These are phyloP conservation scores for Leucoraja erinaceus DNA, from an alignment of 2,113 vertebrate genomes.

Conservation along the genomic window DNA sequence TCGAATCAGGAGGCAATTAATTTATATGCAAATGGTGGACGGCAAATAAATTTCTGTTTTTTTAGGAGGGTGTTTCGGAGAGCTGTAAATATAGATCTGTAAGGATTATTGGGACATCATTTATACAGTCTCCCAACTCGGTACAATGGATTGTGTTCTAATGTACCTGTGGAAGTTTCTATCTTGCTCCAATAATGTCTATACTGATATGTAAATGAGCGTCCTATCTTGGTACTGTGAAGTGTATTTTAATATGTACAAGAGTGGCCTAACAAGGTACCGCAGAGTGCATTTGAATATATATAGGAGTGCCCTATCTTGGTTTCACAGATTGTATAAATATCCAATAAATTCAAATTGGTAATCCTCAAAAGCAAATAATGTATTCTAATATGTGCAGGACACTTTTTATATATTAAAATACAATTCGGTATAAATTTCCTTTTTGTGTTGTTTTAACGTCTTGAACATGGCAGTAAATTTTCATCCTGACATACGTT, in stretches of 20 bases:
- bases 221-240: not conserved
- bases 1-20: conserved; percentile 63
- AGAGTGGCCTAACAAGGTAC: not conserved
- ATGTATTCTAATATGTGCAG: not conserved
- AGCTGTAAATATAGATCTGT: not conserved
- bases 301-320: not conserved
- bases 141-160: not conserved
- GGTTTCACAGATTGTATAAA: not conserved
- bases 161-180: not conserved
- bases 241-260: conserved; percentile 13
- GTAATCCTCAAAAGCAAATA: not conserved
- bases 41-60: conserved; percentile 47
- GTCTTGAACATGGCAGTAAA: not conserved
- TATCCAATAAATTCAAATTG: not conserved
- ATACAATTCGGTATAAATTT: conserved; percentile 19
- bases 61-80: conserved; percentile 32
- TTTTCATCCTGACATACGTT: not conserved
- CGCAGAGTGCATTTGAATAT: not conserved
- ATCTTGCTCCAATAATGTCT: too few species aligned
- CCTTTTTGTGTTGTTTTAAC: not conserved
- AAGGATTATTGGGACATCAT: not conserved
- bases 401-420: not conserved
- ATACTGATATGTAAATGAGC: not conserved
- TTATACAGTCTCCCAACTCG: not conserved
- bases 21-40: conserved; percentile 60